phyloP scores from a whole-genome alignment of 30 jellyfish, hydroid and myxozoan species.

The Sanderia malayensis region DNA sequence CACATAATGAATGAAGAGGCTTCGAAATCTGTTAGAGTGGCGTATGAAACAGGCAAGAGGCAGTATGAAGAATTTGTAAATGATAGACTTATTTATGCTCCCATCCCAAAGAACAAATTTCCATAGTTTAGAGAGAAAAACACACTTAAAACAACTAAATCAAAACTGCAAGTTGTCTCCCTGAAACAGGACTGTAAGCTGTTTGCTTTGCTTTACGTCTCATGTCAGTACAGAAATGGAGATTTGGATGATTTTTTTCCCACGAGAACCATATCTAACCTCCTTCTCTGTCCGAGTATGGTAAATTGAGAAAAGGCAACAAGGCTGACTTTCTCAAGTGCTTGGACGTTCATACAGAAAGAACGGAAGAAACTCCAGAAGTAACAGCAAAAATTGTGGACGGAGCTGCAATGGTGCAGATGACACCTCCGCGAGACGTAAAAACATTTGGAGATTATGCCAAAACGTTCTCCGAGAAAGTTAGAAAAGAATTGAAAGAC shows the following conservation, averaged over 20 bases:
- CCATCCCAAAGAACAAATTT: conserved; percentile 2
- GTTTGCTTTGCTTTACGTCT: conserved; percentile 15
- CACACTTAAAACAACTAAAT: not conserved
- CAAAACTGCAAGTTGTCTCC: conserved; percentile 3
- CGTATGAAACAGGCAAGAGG: conserved; percentile 7
- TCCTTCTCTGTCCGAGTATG: conserved; percentile 30
- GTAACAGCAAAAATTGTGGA: conserved; percentile 5
- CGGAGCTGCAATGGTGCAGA: conserved; percentile 15
- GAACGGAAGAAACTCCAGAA: not conserved
- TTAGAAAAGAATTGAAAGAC: not conserved
- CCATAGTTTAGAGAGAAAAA: not conserved
- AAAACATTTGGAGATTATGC: conserved; percentile 19
- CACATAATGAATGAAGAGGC: conserved; percentile 7
- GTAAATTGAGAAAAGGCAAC: conserved; percentile 3
- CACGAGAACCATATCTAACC: conserved; percentile 27
- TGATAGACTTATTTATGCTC: conserved; percentile 21
- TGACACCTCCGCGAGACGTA: conserved; percentile 18
- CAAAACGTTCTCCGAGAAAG: not conserved
- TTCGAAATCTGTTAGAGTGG: not conserved
- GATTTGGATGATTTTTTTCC: conserved; percentile 7
- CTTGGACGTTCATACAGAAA: conserved; percentile 16
- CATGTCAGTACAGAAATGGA: conserved; percentile 15
- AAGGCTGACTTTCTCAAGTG: conserved; percentile 27
- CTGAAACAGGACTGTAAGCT: conserved; percentile 17
- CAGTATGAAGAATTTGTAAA: conserved; percentile 8